Percentiles rank a stretch among this genome's conserved stretches.
These are phyloP conservation scores for Astropecten irregularis DNA, from an alignment of 53 echinoderm and acorn worm species.

Conservation along the genomic window DNA sequence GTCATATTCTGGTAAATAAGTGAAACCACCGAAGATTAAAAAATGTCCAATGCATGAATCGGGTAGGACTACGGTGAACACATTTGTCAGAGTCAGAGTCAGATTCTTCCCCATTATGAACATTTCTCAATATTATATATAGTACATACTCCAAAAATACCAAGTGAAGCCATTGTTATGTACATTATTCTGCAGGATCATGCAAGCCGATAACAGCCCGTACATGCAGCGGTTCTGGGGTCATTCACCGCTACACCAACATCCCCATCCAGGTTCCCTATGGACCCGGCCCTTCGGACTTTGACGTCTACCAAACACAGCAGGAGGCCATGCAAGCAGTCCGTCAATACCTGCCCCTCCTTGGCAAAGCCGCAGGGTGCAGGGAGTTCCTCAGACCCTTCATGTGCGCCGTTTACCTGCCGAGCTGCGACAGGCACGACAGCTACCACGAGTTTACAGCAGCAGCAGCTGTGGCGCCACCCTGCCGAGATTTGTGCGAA, in stretches of 20 bases:
- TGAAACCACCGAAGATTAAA: no score
- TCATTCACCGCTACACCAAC: conserved; percentile 15
- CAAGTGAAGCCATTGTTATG: neutral
- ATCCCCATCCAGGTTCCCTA: neutral
- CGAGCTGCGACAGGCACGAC: neutral
- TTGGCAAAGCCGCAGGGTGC: conserved; percentile 1
- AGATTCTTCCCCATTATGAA: no score
- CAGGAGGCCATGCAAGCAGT: neutral
- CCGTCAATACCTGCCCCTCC: neutral
- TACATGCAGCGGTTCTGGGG: conserved; percentile 8
- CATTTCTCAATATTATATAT: neutral
- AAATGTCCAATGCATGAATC: no score
- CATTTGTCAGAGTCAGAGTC: no score
- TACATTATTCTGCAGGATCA: neutral
- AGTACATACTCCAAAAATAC: no score
- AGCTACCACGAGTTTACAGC: neutral
- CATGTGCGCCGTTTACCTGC: conserved; percentile 15
- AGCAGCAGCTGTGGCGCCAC: neutral
- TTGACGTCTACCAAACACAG: conserved; percentile 1
- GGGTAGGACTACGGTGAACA: no score
- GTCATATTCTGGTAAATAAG: no score
- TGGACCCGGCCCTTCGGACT: conserved; percentile 7
- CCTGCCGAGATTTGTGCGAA: conserved; percentile 13
- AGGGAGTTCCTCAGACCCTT: conserved; percentile 27
- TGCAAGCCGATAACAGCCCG: conserved; percentile 27